phyloP scores from a whole-genome alignment of 2,113 vertebrate species.

The Atractosteus spatula region DNA sequence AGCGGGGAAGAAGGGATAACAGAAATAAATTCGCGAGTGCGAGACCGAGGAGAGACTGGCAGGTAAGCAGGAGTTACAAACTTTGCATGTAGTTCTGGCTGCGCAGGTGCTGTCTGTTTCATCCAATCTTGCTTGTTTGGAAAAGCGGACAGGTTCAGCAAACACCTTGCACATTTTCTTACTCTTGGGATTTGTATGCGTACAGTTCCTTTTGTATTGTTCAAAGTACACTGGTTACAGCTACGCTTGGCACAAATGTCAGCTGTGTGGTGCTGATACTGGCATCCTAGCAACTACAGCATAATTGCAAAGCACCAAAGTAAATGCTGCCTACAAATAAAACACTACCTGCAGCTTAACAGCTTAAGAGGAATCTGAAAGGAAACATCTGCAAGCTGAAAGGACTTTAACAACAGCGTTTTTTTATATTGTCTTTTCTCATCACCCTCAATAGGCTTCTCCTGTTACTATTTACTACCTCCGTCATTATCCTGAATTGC shows the following conservation, averaged over 20 bases:
- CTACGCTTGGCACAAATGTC: slow-evolving; percentile 4
- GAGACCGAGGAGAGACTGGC: slow-evolving; percentile 33
- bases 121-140: too few species aligned
- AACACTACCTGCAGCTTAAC: background rate
- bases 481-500: too few species aligned
- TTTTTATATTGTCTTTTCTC: too few species aligned
- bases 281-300: slow-evolving; percentile 27
- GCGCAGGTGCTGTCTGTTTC: too few species aligned
- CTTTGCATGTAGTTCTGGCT: slow-evolving; percentile 18
- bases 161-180: too few species aligned
- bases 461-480: too few species aligned
- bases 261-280: slow-evolving; percentile 20
- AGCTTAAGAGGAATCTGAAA: background rate
- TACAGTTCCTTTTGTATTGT: background rate
- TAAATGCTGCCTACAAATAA: background rate
- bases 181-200: too few species aligned
- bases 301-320: slow-evolving; percentile 4
- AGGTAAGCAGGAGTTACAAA: slow-evolving; percentile 51
- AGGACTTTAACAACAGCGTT: too few species aligned
- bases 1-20: slow-evolving; percentile 41
- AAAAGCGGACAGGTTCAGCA: too few species aligned
- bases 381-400: slow-evolving; percentile 3
- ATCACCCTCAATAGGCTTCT: too few species aligned
- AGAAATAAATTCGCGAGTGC: slow-evolving; percentile 32
- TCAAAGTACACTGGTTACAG: background rate